phyloP scores from a whole-genome alignment of 2,888 invertebrate species.

The Amphimallon solstitiale region DNA sequence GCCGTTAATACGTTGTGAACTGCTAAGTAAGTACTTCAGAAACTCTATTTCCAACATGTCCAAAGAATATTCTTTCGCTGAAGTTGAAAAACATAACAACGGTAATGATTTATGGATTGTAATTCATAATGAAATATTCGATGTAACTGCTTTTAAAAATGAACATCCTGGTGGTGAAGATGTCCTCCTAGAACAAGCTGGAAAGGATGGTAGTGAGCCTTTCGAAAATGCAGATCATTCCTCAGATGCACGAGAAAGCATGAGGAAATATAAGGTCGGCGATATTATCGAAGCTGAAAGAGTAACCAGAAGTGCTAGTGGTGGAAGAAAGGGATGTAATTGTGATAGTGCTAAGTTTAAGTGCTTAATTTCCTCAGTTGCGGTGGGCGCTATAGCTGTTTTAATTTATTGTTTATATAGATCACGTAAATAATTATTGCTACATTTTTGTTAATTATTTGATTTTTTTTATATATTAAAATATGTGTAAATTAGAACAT shows the following conservation, averaged over 20 bases:
- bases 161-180: conserved; percentile 98
- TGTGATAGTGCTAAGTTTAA: conserved; percentile 51
- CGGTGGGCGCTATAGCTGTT: no score
- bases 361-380: no score
- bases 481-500: no score
- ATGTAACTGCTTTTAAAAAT: conserved; percentile 79
- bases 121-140: conserved; percentile 82
- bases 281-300: conserved; percentile 79
- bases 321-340: no score
- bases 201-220: conserved; percentile 89
- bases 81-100: conserved; percentile 76
- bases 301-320: conserved; percentile 60
- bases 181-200: conserved; percentile 90
- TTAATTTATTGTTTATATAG: no score
- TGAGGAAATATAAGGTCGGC: conserved; percentile 91
- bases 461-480: no score
- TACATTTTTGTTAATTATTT: no score
- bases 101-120: conserved; percentile 75
- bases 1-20: no score
- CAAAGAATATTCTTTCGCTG: conserved; percentile 67
- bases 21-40: no score
- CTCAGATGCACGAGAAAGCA: conserved; percentile 93
- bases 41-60: conserved; percentile 39
- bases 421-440: no score
- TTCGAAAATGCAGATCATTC: conserved; percentile 99